Evolutionary conservation across 2,797 vertebrate species (phyloP).

Genomic region (Amphiprion clarkii): DNA sequence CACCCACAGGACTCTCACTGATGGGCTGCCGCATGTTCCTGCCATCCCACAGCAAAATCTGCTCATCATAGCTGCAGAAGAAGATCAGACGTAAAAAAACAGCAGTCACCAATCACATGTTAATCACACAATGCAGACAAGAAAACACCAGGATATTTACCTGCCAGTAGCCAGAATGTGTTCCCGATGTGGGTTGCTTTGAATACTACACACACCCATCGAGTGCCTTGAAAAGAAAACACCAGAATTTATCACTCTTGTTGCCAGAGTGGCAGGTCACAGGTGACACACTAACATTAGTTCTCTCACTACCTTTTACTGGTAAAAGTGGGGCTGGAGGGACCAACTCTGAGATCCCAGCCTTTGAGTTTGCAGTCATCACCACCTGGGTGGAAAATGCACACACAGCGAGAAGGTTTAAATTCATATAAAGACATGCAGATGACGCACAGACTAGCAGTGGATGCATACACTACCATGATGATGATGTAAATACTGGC

Average conservation of each 20-base stretch:
- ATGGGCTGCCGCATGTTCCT: constrained; percentile 90
- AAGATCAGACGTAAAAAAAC: background rate
- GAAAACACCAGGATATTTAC: constrained; percentile 77
- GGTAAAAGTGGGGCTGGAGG: constrained; percentile 84
- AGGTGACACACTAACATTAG: background rate
- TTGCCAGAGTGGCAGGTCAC: background rate
- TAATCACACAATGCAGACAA: background rate
- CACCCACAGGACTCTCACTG: constrained; percentile 86
- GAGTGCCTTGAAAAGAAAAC: constrained; percentile 86
- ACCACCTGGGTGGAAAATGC: constrained; percentile 86
- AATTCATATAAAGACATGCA: no score
- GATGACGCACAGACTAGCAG: no score
- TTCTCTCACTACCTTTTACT: constrained; percentile 83
- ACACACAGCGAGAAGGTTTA: background rate
- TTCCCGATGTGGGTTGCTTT: constrained; percentile 91
- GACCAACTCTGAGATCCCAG: constrained; percentile 91
- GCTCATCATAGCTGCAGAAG: constrained; percentile 92
- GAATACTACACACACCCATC: constrained; percentile 97
- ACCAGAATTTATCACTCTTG: background rate
- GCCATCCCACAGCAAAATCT: constrained; percentile 94
- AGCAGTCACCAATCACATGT: background rate
- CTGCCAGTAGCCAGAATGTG: constrained; percentile 94
- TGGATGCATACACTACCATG: no score
- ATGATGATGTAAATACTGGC: no score
- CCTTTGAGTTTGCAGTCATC: constrained; percentile 94